These are phyloP conservation scores for Lumbricus terrestris DNA, from an alignment of 2,888 invertebrate species.

Conservation along the genomic window DNA sequence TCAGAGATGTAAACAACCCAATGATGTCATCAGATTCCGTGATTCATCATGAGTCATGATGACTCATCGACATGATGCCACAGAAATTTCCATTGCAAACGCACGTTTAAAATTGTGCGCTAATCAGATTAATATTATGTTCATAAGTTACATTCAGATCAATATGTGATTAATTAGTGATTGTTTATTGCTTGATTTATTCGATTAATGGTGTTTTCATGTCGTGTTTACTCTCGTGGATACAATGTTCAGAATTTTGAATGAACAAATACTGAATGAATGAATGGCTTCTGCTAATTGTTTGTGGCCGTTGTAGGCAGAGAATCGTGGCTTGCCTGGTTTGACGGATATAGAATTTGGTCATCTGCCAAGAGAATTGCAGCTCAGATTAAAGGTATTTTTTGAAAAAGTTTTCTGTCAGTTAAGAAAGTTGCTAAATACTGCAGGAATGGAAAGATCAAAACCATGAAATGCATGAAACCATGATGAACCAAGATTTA, in stretches of 20 bases:
- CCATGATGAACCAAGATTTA: background rate
- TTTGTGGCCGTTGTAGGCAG: background rate
- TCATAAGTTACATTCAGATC: no score
- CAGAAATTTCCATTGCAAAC: no score
- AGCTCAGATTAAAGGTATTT: constrained; percentile 45
- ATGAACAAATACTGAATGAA: no score
- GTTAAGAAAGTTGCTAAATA: background rate
- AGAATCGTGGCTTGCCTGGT: constrained; percentile 4
- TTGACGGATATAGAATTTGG: constrained; percentile 25
- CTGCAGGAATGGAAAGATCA: background rate
- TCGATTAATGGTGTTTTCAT: background rate
- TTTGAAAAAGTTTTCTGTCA: background rate
- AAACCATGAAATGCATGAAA: no score
- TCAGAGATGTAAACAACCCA: no score
- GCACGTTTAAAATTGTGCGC: no score
- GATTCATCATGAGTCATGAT: no score
- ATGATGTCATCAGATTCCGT: no score
- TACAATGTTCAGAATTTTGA: background rate
- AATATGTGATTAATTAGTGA: no score
- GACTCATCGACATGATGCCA: no score
- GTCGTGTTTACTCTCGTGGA: background rate
- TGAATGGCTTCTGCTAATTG: background rate
- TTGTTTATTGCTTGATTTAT: background rate
- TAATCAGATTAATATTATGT: no score
- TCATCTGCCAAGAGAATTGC: constrained; percentile 45